Evolutionary conservation across 2,113 vertebrate genomes (phyloP).

Genomic region (Helogale parvula): DNA sequence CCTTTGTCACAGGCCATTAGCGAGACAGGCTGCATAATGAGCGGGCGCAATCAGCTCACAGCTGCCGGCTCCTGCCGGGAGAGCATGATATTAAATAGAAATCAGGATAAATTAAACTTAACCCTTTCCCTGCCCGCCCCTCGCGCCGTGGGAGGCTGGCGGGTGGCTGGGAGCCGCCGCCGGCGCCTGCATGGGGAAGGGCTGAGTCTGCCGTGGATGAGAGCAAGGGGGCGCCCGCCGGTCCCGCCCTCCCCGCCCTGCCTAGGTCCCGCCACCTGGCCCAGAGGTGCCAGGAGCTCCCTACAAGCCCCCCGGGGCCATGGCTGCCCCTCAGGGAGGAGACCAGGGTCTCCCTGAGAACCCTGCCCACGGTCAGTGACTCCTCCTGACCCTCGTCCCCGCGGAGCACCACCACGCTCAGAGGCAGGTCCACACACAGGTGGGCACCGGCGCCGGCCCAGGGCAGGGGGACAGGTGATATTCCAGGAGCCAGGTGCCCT

Average conservation of each 20-base stretch:
- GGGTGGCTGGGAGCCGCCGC: neutral
- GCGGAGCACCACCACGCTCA: neutral
- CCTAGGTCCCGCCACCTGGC: neutral
- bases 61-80: slow-evolving; percentile 87
- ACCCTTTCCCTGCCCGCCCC: slow-evolving; percentile 80
- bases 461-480: rapidly evolving
- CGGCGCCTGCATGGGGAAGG: rapidly evolving
- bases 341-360: neutral
- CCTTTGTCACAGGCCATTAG: slow-evolving; percentile 98
- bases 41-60: slow-evolving; percentile 93
- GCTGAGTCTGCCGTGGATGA: neutral
- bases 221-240: neutral
- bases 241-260: rapidly evolving
- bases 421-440: rapidly evolving
- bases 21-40: slow-evolving; percentile 93
- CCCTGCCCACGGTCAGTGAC: neutral
- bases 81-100: slow-evolving; percentile 86
- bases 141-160: neutral
- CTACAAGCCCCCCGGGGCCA: neutral
- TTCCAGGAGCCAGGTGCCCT: neutral
- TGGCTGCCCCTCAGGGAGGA: neutral
- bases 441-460: rapidly evolving
- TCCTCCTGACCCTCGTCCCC: neutral
- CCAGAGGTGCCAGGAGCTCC: neutral
- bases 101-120: slow-evolving; percentile 87